These are phyloP conservation scores for Sceloporus tristichus DNA, from an alignment of 2,113 vertebrate genomes.

Conservation along the genomic window DNA sequence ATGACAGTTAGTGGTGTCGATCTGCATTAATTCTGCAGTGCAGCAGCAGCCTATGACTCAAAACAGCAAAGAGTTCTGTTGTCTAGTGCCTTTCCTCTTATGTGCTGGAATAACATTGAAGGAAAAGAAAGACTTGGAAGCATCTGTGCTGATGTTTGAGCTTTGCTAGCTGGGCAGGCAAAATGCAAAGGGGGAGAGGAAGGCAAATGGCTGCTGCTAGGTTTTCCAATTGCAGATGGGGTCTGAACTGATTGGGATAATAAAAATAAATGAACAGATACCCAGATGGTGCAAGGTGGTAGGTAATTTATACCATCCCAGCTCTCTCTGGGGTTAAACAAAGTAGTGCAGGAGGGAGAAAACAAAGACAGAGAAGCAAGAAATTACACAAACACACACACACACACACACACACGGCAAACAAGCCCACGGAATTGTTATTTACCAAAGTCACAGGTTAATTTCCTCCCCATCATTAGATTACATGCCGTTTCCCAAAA, in stretches of 20 bases:
- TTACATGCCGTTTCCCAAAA: conserved; percentile 36
- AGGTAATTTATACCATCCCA: conserved; percentile 39
- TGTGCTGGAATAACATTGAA: conserved; percentile 39
- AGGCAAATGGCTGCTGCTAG: conserved; percentile 15
- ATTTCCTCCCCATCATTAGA: conserved; percentile 44
- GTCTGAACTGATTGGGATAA: conserved; percentile 28
- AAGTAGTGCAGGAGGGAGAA: conserved; percentile 40
- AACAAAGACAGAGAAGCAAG: background rate
- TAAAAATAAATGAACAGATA: conserved; percentile 39
- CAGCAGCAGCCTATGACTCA: background rate
- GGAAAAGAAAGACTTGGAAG: background rate
- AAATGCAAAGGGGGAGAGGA: background rate
- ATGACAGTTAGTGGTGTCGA: background rate
- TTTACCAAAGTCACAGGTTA: conserved; percentile 49
- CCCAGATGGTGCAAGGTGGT: conserved; percentile 38
- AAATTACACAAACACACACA: background rate
- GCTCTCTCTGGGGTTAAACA: conserved; percentile 36
- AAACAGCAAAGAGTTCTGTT: conserved; percentile 14
- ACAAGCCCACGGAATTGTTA: conserved; percentile 16
- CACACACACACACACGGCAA: background rate
- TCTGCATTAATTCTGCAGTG: background rate
- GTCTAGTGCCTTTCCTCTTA: background rate
- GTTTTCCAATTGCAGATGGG: conserved; percentile 30
- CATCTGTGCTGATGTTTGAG: background rate
- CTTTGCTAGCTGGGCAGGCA: background rate